phyloP scores from a whole-genome alignment of 2,113 vertebrate genomes.

The Phylloscopus trochilus region DNA sequence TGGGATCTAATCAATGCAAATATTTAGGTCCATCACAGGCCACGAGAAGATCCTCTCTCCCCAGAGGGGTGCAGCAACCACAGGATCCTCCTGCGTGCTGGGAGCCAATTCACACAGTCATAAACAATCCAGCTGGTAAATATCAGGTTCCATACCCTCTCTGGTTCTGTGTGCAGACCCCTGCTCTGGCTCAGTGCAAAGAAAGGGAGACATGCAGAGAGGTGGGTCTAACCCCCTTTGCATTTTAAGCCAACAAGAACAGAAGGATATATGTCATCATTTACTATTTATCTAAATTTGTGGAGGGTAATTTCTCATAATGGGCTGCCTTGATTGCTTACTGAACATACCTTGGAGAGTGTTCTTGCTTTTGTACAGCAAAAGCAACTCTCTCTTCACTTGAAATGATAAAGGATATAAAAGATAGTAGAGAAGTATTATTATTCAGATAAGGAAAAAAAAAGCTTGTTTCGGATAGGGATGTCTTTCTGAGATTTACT shows the following conservation, averaged over 20 bases:
- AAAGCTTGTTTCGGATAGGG: background rate
- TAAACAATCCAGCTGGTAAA: background rate
- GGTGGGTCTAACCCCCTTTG: background rate
- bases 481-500: background rate
- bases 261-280: background rate
- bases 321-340: background rate
- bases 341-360: background rate
- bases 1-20: background rate
- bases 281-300: background rate
- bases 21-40: background rate
- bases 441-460: background rate
- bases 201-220: background rate
- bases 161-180: background rate
- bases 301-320: background rate
- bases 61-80: background rate
- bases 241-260: background rate
- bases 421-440: background rate
- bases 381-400: background rate
- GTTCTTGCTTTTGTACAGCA: background rate
- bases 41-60: accelerated
- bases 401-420: background rate
- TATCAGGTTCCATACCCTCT: background rate
- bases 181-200: background rate
- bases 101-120: background rate
- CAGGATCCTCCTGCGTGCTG: accelerated